A percentile compares a stretch with the other conserved stretches of the same genome.
Conservation (phyloP, 23 tunicate species). For the Oikopleura albicans region DNA sequence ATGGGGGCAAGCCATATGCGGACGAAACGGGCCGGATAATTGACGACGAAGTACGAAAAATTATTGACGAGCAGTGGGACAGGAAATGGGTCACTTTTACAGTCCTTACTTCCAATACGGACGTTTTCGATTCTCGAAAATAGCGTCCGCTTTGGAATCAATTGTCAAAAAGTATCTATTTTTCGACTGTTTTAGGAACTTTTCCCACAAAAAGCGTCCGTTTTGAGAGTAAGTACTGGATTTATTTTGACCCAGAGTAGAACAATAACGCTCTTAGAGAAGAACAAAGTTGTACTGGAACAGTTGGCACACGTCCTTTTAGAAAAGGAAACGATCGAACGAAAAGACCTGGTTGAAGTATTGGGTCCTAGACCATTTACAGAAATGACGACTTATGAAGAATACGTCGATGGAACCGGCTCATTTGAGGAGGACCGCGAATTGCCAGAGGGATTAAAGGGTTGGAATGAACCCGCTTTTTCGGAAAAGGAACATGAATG, state of each 20-base stretch:
- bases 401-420: slow-evolving; percentile 77
- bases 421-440: slow-evolving; percentile 46
- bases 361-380: slow-evolving; percentile 70
- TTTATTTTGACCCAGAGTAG: too few species aligned
- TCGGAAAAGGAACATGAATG: too few species aligned
- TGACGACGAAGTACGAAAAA: slow-evolving; percentile 55
- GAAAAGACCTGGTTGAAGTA: slow-evolving; percentile 53
- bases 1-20: slow-evolving; percentile 51
- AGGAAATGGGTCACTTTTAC: too few species aligned
- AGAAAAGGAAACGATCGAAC: slow-evolving; percentile 71
- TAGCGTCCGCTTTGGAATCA: too few species aligned
- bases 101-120: too few species aligned
- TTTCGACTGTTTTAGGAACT: too few species aligned
- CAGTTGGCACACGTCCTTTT: slow-evolving; percentile 41
- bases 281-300: neutral
- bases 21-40: slow-evolving; percentile 73
- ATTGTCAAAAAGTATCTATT: too few species aligned
- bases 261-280: neutral
- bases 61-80: neutral
- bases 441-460: slow-evolving; percentile 67
- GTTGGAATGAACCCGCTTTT: slow-evolving; percentile 65
- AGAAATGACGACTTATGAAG: slow-evolving; percentile 78
- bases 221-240: too few species aligned
- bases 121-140: too few species aligned
- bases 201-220: too few species aligned